These are phyloP conservation scores for Sarcophaga peregrina DNA, from an alignment of 1,140 invertebrate species.

Conservation along the genomic window DNA sequence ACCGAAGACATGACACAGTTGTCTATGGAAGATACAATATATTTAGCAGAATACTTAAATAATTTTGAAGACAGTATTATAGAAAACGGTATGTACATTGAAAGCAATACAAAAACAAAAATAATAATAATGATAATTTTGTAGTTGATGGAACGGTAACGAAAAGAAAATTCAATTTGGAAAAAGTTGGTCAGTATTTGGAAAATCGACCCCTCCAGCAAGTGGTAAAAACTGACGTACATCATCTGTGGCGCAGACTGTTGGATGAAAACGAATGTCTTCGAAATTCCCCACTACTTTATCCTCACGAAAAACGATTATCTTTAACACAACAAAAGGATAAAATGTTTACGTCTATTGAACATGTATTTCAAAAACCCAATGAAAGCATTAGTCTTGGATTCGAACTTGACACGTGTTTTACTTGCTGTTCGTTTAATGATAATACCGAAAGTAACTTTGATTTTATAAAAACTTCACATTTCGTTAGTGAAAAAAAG, in stretches of 20 bases:
- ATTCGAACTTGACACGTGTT: conserved; percentile 69
- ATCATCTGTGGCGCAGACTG: conserved; percentile 84
- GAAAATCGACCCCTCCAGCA: conserved; percentile 74
- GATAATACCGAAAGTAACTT: conserved; percentile 61
- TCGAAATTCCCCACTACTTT: conserved; percentile 76
- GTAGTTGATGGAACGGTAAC: conserved; percentile 63
- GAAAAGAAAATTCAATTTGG: conserved; percentile 81
- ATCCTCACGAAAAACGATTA: conserved; percentile 78
- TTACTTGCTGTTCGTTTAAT: conserved; percentile 66
- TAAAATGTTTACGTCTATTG: conserved; percentile 75
- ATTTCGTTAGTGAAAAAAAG: conserved; percentile 51
- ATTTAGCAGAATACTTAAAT: conserved; percentile 90
- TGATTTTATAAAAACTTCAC: conserved; percentile 63
- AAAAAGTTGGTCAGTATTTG: conserved; percentile 91
- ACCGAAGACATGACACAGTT: conserved; percentile 84
- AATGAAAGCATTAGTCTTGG: conserved; percentile 74
- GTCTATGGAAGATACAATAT: conserved; percentile 88
- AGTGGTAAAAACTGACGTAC: conserved; percentile 70
- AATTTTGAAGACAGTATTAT: conserved; percentile 78
- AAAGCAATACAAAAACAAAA: background rate
- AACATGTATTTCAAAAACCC: conserved; percentile 77
- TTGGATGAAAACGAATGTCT: conserved; percentile 79
- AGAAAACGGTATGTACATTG: conserved; percentile 50
- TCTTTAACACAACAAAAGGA: conserved; percentile 87
- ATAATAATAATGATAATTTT: background rate